Evolutionary conservation across 2,888 invertebrate species (phyloP), one percentile per base, ranked within the genome.

Genomic region (Drosophila borborema): DNA sequence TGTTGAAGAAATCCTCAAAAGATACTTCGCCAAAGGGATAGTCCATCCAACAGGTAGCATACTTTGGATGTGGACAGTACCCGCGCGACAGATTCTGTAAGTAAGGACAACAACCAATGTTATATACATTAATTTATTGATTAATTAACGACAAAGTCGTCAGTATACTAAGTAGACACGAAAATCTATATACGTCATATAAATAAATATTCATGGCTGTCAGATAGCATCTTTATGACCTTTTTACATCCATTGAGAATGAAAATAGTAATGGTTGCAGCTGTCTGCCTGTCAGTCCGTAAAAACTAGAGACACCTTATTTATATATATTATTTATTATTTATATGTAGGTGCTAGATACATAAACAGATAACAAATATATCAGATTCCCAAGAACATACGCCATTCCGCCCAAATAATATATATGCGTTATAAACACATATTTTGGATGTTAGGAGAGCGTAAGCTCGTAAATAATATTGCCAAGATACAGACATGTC

Each of bases 1-100:
- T 94, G 0, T 94, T 92, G 93, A 96, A 95, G 46, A 96, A 94
- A 5, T 95, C 93, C 5, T 94, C 93, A 34, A 96, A 84, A 0
- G 94, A 93, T 3, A 93, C 86, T n/a, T 93, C 92, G 0, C 93
- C 93, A 91, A 94, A 96, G 54, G 95, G 94, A 92, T 95, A 96
- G 36, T 93, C 79, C 5, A 86, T 81, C 95, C 95, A 96, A 12
- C 93, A 92, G 0, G 94, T 94, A 0, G 94, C 94, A 77, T 86
- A 94, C 1, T 93, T 93, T 0, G 95, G 95, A 79, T 94, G 95
- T 0, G 91, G 80, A 38, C 92, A 92, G 3, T 34, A 14, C 0
- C 77, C 81, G 0, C 65, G 67, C 1, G 90, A 86, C 0, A 88
- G 62, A 23, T 77, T 63, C 88, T 90, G 28, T 7, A 59, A 62